Evolutionary conservation across 2,888 invertebrate genomes (phyloP), one percentile per base, ranked within the genome.

Genomic region (Sialis fuliginosa): DNA sequence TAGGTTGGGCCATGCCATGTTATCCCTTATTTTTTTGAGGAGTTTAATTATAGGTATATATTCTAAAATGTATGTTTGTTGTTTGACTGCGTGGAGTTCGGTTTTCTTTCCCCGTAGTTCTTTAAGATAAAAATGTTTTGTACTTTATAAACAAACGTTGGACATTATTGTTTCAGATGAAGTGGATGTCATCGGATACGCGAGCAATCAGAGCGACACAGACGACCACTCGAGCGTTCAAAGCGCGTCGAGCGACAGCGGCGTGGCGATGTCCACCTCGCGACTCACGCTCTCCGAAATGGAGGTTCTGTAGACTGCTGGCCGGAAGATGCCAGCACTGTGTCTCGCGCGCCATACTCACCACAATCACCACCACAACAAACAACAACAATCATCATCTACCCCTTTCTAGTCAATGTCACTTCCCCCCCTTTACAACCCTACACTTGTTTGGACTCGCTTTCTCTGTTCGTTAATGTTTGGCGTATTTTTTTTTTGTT

Each of bases 171-270:
- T 70, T 75, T 30, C 76, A 86, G 85, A 86, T 69, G 86, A 86
- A 65, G 83, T 86, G 59, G 87, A 87, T 67, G 84, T 87, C 60
- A 81, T 84, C 59, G 86, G 87, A 48, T 86, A 86, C 70, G 83
- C 82, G 63, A 82, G 82, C 63, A 84, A 81, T 70, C 83, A 83
- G 66, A 85, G 81, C 63, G 82, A 85, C 66, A 81, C 81, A 55
- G 86, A 86, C 68, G 86, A 86, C 65, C 79, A 84, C 61, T 79
- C 80, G 66, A 84, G 83, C 53, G 79, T 77, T 48, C 81, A 81
- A 66, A 81, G 81, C 64, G 65, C 67, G 52, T 77, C 76, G 58
- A 78, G 77, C 60, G 80, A 80, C 69, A 82, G 83, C 60, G 84
- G 81, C 56, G 79, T 77, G 62, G 74, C 74, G 58, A 75, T 77